Percentiles rank a stretch among this genome's conserved stretches.
Conservation (phyloP, 2,797 vertebrate species). For the Labroides dimidiatus region DNA sequence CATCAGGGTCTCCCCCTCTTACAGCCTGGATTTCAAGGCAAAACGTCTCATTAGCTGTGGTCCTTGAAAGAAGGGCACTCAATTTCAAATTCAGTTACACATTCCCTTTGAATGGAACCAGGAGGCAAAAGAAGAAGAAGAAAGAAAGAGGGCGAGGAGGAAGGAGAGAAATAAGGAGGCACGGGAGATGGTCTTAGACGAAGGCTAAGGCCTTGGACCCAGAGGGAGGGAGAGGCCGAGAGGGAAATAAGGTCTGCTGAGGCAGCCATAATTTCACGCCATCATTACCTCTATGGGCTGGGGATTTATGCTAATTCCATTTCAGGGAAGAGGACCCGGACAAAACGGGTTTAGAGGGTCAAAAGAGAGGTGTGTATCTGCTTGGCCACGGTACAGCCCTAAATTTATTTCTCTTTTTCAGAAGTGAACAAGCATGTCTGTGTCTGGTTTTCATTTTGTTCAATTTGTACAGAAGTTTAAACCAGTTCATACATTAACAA, state of each 20-base stretch:
- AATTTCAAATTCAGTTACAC: constrained; percentile 87
- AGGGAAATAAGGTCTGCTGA: constrained; percentile 79
- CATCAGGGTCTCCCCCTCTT: constrained; percentile 73
- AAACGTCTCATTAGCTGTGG: constrained; percentile 86
- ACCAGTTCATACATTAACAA: constrained; percentile 7
- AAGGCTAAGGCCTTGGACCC: constrained; percentile 79
- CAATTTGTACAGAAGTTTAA: background rate
- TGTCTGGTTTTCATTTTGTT: constrained; percentile 33
- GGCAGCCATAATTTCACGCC: constrained; percentile 83
- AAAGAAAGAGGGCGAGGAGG: constrained; percentile 41
- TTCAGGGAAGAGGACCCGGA: constrained; percentile 70
- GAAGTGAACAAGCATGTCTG: constrained; percentile 26
- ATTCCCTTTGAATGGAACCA: constrained; percentile 86
- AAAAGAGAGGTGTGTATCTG: constrained; percentile 52
- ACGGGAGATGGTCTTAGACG: constrained; percentile 65
- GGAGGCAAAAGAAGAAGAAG: constrained; percentile 70
- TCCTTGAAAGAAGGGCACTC: constrained; percentile 85
- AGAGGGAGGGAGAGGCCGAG: constrained; percentile 68
- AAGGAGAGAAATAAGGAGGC: constrained; percentile 63
- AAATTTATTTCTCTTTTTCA: constrained; percentile 1
- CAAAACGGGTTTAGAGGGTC: constrained; percentile 68
- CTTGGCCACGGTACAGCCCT: constrained; percentile 23
- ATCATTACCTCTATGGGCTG: constrained; percentile 81
- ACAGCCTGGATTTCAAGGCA: constrained; percentile 85
- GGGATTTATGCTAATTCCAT: constrained; percentile 81